Evolutionary conservation across 2,113 vertebrate genomes (phyloP).

Genomic region (Scolopax mira): DNA sequence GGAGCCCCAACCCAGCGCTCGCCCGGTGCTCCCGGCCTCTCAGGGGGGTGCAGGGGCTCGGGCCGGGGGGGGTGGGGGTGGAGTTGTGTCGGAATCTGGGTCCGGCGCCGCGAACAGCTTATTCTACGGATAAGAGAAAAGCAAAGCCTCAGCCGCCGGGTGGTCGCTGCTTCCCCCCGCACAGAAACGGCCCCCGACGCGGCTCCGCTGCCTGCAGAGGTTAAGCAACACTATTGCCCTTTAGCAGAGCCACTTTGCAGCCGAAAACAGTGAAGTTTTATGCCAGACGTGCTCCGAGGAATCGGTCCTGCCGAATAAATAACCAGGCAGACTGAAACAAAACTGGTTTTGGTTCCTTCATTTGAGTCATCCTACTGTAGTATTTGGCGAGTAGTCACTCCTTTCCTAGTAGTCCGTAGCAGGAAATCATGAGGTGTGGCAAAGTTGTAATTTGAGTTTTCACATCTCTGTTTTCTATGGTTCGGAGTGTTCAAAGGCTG

Average conservation of each 20-base stretch:
- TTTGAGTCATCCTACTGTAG: background rate
- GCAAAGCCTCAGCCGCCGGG: accelerated
- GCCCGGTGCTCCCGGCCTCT: background rate
- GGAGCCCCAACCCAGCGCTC: too few species aligned
- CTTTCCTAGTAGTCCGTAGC: background rate
- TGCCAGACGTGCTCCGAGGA: background rate
- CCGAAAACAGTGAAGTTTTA: background rate
- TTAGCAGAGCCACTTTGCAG: background rate
- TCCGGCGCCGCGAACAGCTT: background rate
- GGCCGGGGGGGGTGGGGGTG: too few species aligned
- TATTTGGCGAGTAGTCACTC: background rate
- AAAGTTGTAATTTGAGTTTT: background rate
- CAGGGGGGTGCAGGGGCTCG: too few species aligned
- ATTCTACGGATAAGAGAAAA: accelerated
- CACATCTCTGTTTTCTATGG: background rate
- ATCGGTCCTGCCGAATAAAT: accelerated
- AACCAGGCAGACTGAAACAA: background rate
- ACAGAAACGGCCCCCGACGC: accelerated
- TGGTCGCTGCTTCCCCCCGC: background rate
- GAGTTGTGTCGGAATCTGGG: background rate
- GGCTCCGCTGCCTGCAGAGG: background rate
- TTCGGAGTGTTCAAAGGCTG: background rate
- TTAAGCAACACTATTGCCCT: background rate
- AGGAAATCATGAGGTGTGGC: background rate
- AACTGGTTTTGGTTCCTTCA: background rate